phyloP scores from a whole-genome alignment of 2,797 vertebrate genomes.

The Hippoglossus hippoglossus region DNA sequence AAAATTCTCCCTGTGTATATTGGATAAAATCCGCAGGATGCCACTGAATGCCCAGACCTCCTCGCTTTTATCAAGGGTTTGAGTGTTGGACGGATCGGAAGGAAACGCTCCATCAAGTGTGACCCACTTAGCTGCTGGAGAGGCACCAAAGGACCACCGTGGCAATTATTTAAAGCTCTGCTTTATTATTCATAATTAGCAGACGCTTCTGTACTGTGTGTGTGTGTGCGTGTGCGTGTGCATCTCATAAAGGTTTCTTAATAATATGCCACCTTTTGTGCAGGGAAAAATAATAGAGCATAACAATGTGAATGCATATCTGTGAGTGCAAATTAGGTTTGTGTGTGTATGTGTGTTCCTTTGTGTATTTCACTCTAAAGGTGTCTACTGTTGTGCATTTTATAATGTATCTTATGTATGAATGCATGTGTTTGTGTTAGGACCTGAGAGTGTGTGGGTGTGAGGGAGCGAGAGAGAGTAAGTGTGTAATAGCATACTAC shows the following conservation, averaged over 20 bases:
- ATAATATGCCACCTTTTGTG: slow-evolving; percentile 41
- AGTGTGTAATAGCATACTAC: background rate
- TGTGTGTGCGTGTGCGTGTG: slow-evolving; percentile 19
- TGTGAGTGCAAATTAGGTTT: slow-evolving; percentile 7
- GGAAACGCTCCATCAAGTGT: slow-evolving; percentile 77
- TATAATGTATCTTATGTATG: background rate
- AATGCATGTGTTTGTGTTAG: background rate
- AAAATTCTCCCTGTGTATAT: slow-evolving; percentile 55
- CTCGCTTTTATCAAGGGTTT: slow-evolving; percentile 55
- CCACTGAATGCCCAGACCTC: slow-evolving; percentile 57
- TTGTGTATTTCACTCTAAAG: background rate
- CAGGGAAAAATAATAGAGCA: slow-evolving; percentile 46
- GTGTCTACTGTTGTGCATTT: background rate
- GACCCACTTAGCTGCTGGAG: slow-evolving; percentile 83
- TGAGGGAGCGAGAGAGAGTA: background rate
- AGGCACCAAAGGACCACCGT: slow-evolving; percentile 76
- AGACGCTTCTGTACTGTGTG: slow-evolving; percentile 36
- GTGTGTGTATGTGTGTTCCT: slow-evolving; percentile 2
- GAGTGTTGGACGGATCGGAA: slow-evolving; percentile 60
- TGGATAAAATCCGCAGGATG: slow-evolving; percentile 55
- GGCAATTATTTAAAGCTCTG: slow-evolving; percentile 80
- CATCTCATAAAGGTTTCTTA: slow-evolving; percentile 32
- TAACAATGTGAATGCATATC: slow-evolving; percentile 40
- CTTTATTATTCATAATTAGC: slow-evolving; percentile 86
- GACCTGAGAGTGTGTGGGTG: background rate